Evolutionary conservation across 2,113 vertebrate species (phyloP), one percentile per base, ranked within the genome.

Genomic region (Spermophilus dauricus): DNA sequence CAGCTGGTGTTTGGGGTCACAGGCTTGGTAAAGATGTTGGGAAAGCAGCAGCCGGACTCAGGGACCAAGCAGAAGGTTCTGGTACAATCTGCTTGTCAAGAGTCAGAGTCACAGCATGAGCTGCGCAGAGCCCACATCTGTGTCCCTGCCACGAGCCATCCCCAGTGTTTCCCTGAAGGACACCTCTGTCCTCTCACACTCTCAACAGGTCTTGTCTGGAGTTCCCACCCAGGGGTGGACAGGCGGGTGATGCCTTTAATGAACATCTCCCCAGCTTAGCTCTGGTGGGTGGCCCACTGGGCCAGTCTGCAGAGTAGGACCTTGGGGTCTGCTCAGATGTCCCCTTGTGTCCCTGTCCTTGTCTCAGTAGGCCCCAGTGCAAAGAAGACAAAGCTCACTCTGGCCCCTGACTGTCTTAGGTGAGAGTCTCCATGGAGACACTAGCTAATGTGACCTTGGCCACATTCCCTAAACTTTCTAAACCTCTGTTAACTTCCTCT

Each of bases 401-500:
- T 69, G 87, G 32, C 30, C n/a, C 9, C 86, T 18, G n/a, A 37
- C 16, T n/a, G 26, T 16, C 77, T 81, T 24, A 51, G 78, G 80
- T 53, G 0, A n/a, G 12, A 92, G 78, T 72, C 26, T 13, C 30
- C 63, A 4, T 5, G 8, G 32, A 77, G 63, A n/a, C 4, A n/a
- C n/a, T 72, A 70, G 58, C n/a, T 14, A 6, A 42, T 88, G 51
- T 24, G n/a, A 88, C 48, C 81, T 86, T 86, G 56, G 56, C 63
- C 53, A 78, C 37, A 34, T 42, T 51, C 45, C 37, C 48, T 73
- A 42, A 78, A 67, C 32, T 84, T 32, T 88, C 67, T 61, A 75
- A 93, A 77, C 20, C 37, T 83, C 77, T 89, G 61, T 53, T 73
- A 72, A 45, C 37, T 72, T 77, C 53, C 69, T 81, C 91, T 94